Evolutionary conservation across 2,888 invertebrate species (phyloP).

Genomic region (Xylocampa areola): DNA sequence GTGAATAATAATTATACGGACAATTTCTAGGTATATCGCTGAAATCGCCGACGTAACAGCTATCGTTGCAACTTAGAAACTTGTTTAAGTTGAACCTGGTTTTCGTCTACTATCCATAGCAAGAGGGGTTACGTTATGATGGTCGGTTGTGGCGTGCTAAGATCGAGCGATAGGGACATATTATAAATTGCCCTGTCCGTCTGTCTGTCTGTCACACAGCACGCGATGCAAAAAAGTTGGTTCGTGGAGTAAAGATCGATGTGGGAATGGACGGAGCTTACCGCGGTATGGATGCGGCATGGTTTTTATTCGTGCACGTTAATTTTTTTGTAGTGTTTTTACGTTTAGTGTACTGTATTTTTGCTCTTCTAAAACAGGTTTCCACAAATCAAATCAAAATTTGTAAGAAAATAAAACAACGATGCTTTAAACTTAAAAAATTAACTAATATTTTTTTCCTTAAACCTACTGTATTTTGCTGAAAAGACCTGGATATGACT

Average conservation of each 20-base stretch:
- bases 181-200: constrained; percentile 88
- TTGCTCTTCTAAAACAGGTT: no score
- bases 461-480: no score
- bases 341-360: no score
- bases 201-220: constrained; percentile 86
- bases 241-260: constrained; percentile 48
- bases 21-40: constrained; percentile 70
- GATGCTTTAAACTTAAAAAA: no score
- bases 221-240: constrained; percentile 87
- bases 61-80: constrained; percentile 60
- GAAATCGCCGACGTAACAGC: constrained; percentile 63
- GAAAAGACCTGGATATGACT: no score
- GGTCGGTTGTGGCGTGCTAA: constrained; percentile 70
- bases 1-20: constrained; percentile 71
- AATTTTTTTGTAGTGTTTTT: no score
- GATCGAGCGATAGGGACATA: constrained; percentile 86
- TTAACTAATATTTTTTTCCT: no score
- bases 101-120: not conserved
- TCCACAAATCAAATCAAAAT: no score
- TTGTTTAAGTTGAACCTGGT: constrained; percentile 53
- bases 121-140: constrained; percentile 22
- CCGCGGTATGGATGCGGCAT: constrained; percentile 52
- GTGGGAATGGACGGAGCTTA: constrained; percentile 18
- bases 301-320: no score
- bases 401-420: no score